Base-by-base conservation (phyloP, 2,888 invertebrate species). In the Eulithis testata region DNA sequence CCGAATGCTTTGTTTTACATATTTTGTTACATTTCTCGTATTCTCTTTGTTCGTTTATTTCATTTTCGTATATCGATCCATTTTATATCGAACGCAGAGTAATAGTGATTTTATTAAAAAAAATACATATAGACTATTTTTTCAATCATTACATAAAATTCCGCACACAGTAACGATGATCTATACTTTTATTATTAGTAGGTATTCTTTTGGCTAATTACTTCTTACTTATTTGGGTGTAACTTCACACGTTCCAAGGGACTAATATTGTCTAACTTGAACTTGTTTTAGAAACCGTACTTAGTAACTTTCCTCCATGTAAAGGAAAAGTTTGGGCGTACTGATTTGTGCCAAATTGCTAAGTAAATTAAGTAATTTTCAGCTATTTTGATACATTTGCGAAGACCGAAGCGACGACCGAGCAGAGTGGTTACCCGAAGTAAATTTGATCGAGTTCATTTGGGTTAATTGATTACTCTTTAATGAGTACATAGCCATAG, bases 191-290 rank as follows among this genome's bases (percentile, higher is more conserved):
- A 21, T 21, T 21, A 21, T 21, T 21, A 21, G 21, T 21, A 21
- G 21, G 5, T 45, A 6, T 45, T 45, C 4, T 9, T 4, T 2
- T 47, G 3, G 3, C 3, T 47, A 21, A 40, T 40, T 5, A 40
- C 40, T 40, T 2, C 50, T 74, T 63, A 70, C 1, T 80, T 76
- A 57, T 40, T 56, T 45, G 43, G 60, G 21, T 65, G 61, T 62
- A 56, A 51, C 53, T 63, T 69, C 50, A 59, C 65, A 47, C 58
- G 70, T 73, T 83, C 76, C 84, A 76, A 58, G 84, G 80, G 81
- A 80, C 78, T 84, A 82, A 87, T 86, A 79, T 52, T 69, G 66
- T 71, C 82, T 77, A 83, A 85, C 74, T 74, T 73, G 80, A 83
- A 73, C 65, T 69, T 70, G 69, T 68, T 65, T 57, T 66, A 59